These are phyloP conservation scores for Drepanosiphum platanoidis DNA, from an alignment of 2,888 invertebrate species.

Conservation along the genomic window DNA sequence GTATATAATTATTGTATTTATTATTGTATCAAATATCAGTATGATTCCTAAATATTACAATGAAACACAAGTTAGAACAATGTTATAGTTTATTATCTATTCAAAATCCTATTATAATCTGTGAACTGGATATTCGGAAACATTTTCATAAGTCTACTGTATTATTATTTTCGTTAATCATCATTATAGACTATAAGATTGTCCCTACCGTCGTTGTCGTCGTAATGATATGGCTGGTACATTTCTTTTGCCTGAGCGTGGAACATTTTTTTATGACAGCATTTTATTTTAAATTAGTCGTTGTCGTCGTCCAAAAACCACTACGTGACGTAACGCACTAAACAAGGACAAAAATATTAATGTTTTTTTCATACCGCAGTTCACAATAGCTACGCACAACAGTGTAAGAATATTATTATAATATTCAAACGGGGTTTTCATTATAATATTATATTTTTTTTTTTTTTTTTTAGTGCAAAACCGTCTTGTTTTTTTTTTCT, in stretches of 20 bases:
- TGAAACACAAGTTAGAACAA: no score
- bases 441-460: neutral
- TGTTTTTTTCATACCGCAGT: neutral
- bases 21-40: no score
- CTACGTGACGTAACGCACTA: conserved; percentile 14
- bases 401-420: neutral
- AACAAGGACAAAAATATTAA: conserved; percentile 27
- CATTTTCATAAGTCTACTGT: neutral
- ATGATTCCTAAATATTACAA: no score
- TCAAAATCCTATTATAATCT: no score
- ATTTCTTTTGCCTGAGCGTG: neutral
- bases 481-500: neutral
- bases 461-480: neutral
- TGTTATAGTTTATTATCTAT: no score
- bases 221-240: neutral
- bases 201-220: neutral
- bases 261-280: neutral
- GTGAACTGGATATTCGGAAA: neutral
- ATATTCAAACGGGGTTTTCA: neutral
- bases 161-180: conserved; percentile 25
- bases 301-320: conserved; percentile 27
- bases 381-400: no score
- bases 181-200: neutral
- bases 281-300: conserved; percentile 35
- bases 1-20: no score